phyloP scores from a whole-genome alignment of 2,113 vertebrate genomes.

The Anhinga anhinga region DNA sequence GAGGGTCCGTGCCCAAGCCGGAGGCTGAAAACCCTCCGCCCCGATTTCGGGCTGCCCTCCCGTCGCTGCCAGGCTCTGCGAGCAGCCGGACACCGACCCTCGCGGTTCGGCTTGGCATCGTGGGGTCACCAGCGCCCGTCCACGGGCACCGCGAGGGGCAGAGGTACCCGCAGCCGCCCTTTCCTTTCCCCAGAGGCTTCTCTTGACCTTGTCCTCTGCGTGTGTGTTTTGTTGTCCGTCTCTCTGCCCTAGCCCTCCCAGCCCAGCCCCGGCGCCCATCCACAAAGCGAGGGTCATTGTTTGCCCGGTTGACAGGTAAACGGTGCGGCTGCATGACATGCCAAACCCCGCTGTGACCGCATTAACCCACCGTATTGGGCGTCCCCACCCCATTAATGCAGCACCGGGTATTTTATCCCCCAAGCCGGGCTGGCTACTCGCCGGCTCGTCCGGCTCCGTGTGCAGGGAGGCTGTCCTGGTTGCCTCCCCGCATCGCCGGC shows the following conservation, averaged over 20 bases:
- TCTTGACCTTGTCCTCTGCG: background rate
- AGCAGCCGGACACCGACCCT: rapidly evolving
- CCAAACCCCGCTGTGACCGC: background rate
- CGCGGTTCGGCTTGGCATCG: rapidly evolving
- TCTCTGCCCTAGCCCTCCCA: constrained; percentile 49
- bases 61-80: background rate
- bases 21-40: background rate
- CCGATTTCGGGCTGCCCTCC: rapidly evolving
- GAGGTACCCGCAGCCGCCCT: background rate
- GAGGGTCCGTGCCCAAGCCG: background rate
- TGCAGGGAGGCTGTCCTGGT: background rate
- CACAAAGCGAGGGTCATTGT: constrained; percentile 83
- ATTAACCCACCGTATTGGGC: background rate
- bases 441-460: rapidly evolving
- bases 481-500: rapidly evolving
- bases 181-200: background rate
- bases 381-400: background rate
- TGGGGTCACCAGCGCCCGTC: background rate
- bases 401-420: background rate
- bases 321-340: background rate
- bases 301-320: constrained; percentile 87
- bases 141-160: rapidly evolving
- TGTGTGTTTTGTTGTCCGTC: constrained; percentile 70
- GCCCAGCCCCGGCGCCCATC: constrained; percentile 77
- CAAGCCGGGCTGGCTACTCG: background rate